Evolutionary conservation across 2,888 invertebrate genomes (phyloP), one percentile per base, ranked within the genome.

Genomic region (Polyommatus iphigenia): DNA sequence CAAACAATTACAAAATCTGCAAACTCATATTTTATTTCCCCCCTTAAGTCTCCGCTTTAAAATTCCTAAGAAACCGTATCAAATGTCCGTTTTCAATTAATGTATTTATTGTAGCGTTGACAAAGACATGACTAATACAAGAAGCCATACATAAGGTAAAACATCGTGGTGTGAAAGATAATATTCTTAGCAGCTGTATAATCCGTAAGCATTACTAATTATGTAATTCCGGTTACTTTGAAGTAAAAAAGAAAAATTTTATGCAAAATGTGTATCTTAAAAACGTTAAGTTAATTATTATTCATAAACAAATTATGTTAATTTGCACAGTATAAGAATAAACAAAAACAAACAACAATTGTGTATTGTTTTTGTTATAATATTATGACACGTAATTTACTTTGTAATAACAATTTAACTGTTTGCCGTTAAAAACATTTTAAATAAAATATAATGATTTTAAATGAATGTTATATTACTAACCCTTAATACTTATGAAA

Each of bases 161-260:
- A 41, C 20, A 1, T 18, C 29, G 72, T 20, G 72, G 41, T 72
- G 72, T 72, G 72, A 72, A 72, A 72, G 20, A 72, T 24, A 41
- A 72, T 72, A 72, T 72, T 67, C 67, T 72, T 72, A 72, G 41
- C 41, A 41, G 41, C 72, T n/a, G 54, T 3, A 41, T 20, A 36
- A 72, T 20, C 41, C 8, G 0, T 71, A n/a, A 41, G 72, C 13
- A 72, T 41, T 41, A 20, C 41, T 36, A 71, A 41, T 72, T 72
- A 20, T 20, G 72, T 41, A n/a, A 41, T 54, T 54, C 54, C 54
- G 18, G 54, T 18, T 54, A 54, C 54, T 54, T 54, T 54, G 18
- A 54, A 54, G 54, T 18, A 18, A 54, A 3, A 54, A 54, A 54
- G 18, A 18, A 50, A 15, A 54, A 54, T 54, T 54, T 3, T 18